Percentiles rank a stretch among this genome's conserved stretches.
These are phyloP conservation scores for Ceratina japonica DNA, from an alignment of 1,140 invertebrate species.

Conservation along the genomic window DNA sequence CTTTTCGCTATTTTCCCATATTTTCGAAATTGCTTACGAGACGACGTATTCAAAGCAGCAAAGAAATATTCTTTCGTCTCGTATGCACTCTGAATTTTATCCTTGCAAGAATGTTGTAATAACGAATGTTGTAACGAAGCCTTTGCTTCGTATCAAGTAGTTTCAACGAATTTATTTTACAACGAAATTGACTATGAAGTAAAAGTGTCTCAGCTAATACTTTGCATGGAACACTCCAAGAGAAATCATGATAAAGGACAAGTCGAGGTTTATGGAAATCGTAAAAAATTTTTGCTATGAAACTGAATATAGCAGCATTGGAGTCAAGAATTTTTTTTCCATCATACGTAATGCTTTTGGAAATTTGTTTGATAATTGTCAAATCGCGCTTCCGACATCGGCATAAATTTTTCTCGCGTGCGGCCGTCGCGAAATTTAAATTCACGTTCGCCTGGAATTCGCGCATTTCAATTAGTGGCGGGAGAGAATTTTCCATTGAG, in stretches of 20 bases:
- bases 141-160: no score
- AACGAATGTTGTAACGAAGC: no score
- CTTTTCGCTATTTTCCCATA: not conserved
- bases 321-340: no score
- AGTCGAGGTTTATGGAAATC: no score
- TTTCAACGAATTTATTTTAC: conserved; percentile 1
- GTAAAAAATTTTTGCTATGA: no score
- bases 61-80: not conserved
- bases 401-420: not conserved
- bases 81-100: not conserved
- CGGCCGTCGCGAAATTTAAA: not conserved
- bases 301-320: no score
- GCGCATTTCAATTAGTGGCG: not conserved
- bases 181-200: not conserved
- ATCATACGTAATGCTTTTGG: not conserved
- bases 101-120: no score
- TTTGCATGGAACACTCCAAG: no score
- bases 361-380: no score
- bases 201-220: not conserved
- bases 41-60: not conserved
- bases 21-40: not conserved
- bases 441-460: not conserved
- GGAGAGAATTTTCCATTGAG: not conserved
- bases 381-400: no score
- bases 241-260: no score